These are phyloP conservation scores for Pseudorasbora parva DNA, from an alignment of 2,113 vertebrate species.

Conservation along the genomic window DNA sequence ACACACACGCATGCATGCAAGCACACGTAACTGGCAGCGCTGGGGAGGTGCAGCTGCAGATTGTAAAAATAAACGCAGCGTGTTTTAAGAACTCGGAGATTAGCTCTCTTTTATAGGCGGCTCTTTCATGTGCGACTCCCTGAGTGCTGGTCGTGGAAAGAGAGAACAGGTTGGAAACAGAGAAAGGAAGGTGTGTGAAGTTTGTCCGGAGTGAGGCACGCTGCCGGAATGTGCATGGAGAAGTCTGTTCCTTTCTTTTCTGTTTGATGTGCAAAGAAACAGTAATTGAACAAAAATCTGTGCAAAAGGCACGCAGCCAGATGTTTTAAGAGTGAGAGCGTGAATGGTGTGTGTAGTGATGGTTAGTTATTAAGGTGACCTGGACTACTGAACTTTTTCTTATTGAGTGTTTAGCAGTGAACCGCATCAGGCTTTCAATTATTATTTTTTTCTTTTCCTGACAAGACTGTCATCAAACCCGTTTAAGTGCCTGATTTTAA, in stretches of 20 bases:
- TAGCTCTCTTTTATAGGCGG: conserved; percentile 70
- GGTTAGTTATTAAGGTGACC: not conserved
- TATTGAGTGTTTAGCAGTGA: conserved; percentile 2
- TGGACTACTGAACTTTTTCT: not conserved
- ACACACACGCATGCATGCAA: conserved; percentile 18
- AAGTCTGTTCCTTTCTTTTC: conserved; percentile 4
- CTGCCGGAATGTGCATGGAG: conserved; percentile 34
- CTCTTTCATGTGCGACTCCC: conserved; percentile 69
- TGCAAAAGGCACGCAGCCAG: not conserved
- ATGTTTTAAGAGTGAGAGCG: conserved; percentile 11
- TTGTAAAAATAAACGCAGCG: conserved; percentile 74
- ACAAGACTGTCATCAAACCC: not conserved
- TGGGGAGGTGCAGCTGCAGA: conserved; percentile 70
- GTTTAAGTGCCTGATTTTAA: not conserved
- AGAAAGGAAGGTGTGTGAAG: conserved; percentile 40
- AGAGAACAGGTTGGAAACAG: conserved; percentile 58
- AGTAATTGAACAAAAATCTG: conserved; percentile 22
- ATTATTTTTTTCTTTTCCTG: not conserved
- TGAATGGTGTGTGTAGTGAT: not conserved
- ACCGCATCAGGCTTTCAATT: not conserved
- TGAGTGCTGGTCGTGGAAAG: conserved; percentile 62
- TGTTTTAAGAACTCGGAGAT: conserved; percentile 70
- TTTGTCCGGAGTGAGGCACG: conserved; percentile 31
- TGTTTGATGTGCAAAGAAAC: conserved; percentile 30
- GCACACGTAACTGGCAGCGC: conserved; percentile 3